These are phyloP conservation scores for Esox niger DNA, from an alignment of 2,113 vertebrate genomes.

Conservation along the genomic window DNA sequence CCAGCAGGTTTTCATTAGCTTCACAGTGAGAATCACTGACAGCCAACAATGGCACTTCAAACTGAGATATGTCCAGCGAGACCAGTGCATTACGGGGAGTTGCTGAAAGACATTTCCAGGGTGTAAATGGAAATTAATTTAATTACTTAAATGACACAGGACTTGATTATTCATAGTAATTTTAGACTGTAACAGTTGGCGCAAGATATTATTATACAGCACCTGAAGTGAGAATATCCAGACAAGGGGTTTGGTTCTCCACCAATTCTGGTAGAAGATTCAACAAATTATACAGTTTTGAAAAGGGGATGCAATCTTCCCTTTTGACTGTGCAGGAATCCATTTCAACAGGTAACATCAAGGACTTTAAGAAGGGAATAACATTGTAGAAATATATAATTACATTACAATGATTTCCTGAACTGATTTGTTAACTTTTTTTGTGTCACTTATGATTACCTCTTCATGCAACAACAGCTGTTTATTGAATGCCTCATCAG, in stretches of 20 bases:
- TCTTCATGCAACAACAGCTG: slow-evolving; percentile 38
- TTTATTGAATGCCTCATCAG: slow-evolving; percentile 59
- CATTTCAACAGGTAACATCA: slow-evolving; percentile 57
- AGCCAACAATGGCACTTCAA: slow-evolving; percentile 5
- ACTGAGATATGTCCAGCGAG: slow-evolving; percentile 37
- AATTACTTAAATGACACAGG: neutral
- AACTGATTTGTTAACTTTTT: too few species aligned
- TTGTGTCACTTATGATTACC: slow-evolving; percentile 37
- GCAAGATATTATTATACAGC: slow-evolving; percentile 3
- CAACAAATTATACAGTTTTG: slow-evolving; percentile 20
- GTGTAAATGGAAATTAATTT: too few species aligned
- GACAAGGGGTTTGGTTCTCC: slow-evolving; percentile 32
- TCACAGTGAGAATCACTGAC: neutral
- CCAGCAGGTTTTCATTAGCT: neutral
- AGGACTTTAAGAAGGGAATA: slow-evolving; percentile 41
- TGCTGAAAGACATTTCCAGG: neutral
- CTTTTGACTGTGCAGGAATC: slow-evolving; percentile 20
- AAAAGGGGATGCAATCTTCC: slow-evolving; percentile 14
- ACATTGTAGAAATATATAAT: neutral
- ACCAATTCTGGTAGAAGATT: slow-evolving; percentile 45
- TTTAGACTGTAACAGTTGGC: neutral
- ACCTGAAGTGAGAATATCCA: slow-evolving; percentile 56
- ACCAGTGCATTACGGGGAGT: slow-evolving; percentile 10
- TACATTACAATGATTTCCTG: neutral
- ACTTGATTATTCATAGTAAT: neutral